These are phyloP conservation scores for Lamproptera curius DNA, from an alignment of 2,888 invertebrate species.

Conservation along the genomic window DNA sequence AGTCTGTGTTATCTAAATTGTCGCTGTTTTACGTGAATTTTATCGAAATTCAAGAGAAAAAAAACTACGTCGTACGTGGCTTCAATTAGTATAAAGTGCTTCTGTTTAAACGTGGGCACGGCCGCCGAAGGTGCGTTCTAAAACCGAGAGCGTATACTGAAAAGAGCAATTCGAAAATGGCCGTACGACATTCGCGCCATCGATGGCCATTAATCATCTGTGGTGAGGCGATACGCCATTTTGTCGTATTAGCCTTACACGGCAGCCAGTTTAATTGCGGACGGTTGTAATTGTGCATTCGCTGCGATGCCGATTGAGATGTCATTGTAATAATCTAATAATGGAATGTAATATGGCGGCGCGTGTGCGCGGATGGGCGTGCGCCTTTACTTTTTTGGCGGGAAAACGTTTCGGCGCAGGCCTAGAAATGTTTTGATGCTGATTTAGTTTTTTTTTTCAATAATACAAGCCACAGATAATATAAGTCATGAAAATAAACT, in stretches of 20 bases:
- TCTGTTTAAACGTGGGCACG: neutral
- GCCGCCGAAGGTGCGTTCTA: neutral
- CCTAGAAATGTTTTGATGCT: too few species aligned
- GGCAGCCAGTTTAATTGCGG: constrained; percentile 51
- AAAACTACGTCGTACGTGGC: neutral
- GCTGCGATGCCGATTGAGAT: constrained; percentile 42
- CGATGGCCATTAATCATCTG: constrained; percentile 52
- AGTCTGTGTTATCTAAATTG: too few species aligned
- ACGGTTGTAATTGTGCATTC: constrained; percentile 33
- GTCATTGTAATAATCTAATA: constrained; percentile 39
- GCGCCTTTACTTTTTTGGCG: constrained; percentile 1
- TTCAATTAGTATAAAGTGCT: neutral
- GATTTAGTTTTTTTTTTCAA: too few species aligned
- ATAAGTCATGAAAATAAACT: too few species aligned
- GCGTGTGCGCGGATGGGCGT: neutral
- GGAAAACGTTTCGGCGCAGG: too few species aligned
- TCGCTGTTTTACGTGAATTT: too few species aligned
- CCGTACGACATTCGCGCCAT: constrained; percentile 51
- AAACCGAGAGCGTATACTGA: constrained; percentile 5
- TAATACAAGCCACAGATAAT: too few species aligned
- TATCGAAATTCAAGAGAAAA: too few species aligned
- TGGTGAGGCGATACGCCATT: constrained; percentile 57
- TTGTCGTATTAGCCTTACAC: constrained; percentile 62
- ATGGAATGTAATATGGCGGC: constrained; percentile 32
- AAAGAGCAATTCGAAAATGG: constrained; percentile 30